These are phyloP conservation scores for Fabriciana adippe DNA, from an alignment of 2,888 invertebrate genomes.

Conservation along the genomic window DNA sequence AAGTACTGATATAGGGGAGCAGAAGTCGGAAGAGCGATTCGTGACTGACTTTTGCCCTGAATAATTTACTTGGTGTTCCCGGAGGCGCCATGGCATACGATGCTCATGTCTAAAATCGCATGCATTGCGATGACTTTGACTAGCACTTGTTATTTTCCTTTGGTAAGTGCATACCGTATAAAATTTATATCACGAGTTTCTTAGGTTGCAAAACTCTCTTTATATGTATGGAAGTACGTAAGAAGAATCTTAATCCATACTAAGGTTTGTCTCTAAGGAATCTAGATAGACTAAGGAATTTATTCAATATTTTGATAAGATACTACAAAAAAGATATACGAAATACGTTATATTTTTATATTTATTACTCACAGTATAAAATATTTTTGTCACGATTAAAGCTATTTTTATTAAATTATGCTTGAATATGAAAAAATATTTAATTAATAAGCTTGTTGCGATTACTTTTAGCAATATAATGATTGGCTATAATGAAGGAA, in stretches of 20 bases:
- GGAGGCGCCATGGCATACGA: constrained; percentile 59
- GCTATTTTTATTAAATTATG: constrained; percentile 1
- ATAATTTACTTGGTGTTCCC: constrained; percentile 69
- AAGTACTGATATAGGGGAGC: constrained; percentile 47
- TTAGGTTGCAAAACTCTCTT: neutral
- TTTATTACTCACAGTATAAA: no score
- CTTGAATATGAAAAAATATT: constrained; percentile 1
- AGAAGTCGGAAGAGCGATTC: constrained; percentile 59
- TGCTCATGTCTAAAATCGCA: constrained; percentile 58
- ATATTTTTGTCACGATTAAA: no score
- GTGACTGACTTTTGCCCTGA: constrained; percentile 80
- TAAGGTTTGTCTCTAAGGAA: no score
- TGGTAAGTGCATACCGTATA: constrained; percentile 41
- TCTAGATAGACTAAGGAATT: no score
- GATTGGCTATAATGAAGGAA: constrained; percentile 47
- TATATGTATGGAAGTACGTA: neutral
- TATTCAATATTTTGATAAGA: no score
- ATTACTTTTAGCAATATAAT: constrained; percentile 29
- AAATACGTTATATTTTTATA: no score
- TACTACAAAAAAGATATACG: no score
- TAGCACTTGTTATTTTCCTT: constrained; percentile 43
- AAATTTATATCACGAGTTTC: constrained; percentile 43
- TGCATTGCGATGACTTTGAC: constrained; percentile 43
- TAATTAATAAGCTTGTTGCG: neutral
- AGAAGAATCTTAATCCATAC: no score